Evolutionary conservation across 1,140 invertebrate species (phyloP), one percentile per base, ranked within the genome.

Genomic region (Diabrotica undecimpunctata): DNA sequence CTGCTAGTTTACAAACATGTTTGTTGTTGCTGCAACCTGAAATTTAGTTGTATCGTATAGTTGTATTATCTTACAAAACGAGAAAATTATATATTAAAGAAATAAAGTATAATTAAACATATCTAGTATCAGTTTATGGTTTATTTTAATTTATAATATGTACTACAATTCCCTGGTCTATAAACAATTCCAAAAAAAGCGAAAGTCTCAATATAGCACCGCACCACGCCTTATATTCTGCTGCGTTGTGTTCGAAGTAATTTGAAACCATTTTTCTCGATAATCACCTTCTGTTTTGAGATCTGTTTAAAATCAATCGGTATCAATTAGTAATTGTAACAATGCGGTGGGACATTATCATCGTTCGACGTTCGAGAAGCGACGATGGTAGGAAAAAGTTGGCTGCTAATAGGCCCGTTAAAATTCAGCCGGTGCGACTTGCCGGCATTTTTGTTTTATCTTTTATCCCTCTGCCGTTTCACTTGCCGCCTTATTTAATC

Each of bases 281-380:
- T 62, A 62, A 62, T 62, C 61, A 62, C 53, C 61, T 62, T 54
- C 56, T 39, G 56, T 58, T 38, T 13, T 36, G 41, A 35, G 61
- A 52, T 62, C 53, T 13, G 46, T 60, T 39, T 51, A 62, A 62
- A 62, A 62, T 62, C 61, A 62, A 62, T 70, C 63, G 66, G 66
- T 65, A 66, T 65, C 66, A 66, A 70, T 70, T 70, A 66, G 68
- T 70, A 70, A 67, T 66, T 70, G 68, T 70, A 67, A 62, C 68
- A 67, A 53, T 53, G 65, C 52, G 60, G 25, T 25, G 25, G 68
- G 66, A 67, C 68, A 70, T 66, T 70, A 67, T 66, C 68, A 54
- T 10, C 41, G 41, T 46, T 46, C 8, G n/a, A 25, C 25, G 25
- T 25, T 25, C 25, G 25, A 25, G 25, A 25, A 25, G 25, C 25